Base-by-base conservation (phyloP, 2,888 invertebrate species). In the Cerastis leucographa region DNA sequence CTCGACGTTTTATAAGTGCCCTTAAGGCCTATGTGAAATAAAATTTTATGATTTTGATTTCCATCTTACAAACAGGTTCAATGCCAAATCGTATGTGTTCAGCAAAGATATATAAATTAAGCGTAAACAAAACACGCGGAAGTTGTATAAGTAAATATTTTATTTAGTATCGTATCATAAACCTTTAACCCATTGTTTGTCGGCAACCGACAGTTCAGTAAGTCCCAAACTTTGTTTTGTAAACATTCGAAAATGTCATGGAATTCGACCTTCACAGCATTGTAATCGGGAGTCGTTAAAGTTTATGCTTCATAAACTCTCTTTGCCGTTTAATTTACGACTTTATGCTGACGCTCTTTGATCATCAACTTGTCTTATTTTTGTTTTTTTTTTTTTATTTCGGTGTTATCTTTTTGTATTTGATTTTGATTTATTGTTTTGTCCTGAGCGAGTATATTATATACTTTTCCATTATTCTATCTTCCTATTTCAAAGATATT, bases 101-200 rank as follows among this genome's bases (percentile, higher is more conserved):
- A 67, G 19, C 56, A 51, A 22, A n/a, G n/a, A 35, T 8, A 51
- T 22, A 4, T n/a, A 17, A 70, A 40, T 68, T 40, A 74, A 5
- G 25, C 29, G 14, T 35, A 12, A 62, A 49, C 7, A 11, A 44
- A 54, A 62, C 22, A 79, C 83, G 76, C 87, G 90, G 90, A 91
- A 90, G 87, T 70, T 54, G 82, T 82, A 81, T 19, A 11, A 4
- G 17, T 29, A 91, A 92, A 93, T 91, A 93, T 91, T 92, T 90
- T 83, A 76, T 72, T 80, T 73, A 76, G 89, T 88, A 78, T 90
- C 90, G n/a, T 64, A 42, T 64, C 22, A 42, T 3, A 42, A n/a
- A 17, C 92, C 92, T 29, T 46, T 40, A 7, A 42, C 42, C 19
- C 35, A 25, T 90, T 88, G 89, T 87, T 90, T 85, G 89, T 85